Evolutionary conservation across 2,888 invertebrate genomes (phyloP).

Genomic region (Rosalia funebris): DNA sequence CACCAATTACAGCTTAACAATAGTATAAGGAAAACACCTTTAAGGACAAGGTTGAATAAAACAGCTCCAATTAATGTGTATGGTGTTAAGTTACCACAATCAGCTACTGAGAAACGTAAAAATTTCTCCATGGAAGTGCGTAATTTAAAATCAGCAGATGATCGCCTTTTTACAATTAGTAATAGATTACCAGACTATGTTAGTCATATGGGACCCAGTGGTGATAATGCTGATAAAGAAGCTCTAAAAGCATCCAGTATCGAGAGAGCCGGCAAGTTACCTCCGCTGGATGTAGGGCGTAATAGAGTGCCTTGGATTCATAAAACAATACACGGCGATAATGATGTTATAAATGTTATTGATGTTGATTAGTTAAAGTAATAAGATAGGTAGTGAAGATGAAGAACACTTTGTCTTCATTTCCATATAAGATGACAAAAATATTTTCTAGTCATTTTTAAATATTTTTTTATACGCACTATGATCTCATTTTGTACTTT

Average conservation of each 20-base stretch:
- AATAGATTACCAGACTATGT: constrained; percentile 42
- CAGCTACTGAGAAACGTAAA: constrained; percentile 37
- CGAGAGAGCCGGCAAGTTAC: constrained; percentile 16
- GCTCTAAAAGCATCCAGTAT: constrained; percentile 20
- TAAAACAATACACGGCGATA: constrained; percentile 29
- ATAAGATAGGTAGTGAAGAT: constrained; percentile 6
- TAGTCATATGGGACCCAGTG: constrained; percentile 41
- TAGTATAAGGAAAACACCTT: constrained; percentile 36
- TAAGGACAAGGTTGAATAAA: constrained; percentile 55
- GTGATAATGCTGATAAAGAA: constrained; percentile 46
- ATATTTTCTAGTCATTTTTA: constrained; percentile 35
- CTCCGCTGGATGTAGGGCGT: constrained; percentile 18
- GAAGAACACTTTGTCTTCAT: constrained; percentile 30
- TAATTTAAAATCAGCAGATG: constrained; percentile 57
- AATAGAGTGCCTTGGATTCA: constrained; percentile 36
- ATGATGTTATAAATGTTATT: constrained; percentile 42
- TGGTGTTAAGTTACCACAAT: constrained; percentile 36
- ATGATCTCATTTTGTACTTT: constrained; percentile 32
- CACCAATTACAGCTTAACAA: constrained; percentile 56
- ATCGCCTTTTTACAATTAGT: constrained; percentile 48
- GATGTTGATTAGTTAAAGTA: constrained; percentile 42
- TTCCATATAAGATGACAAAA: constrained; percentile 9
- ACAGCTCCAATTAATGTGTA: constrained; percentile 55
- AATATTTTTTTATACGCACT: constrained; percentile 19
- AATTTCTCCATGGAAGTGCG: constrained; percentile 43